These are phyloP conservation scores for Yponomeuta evonymella DNA, from an alignment of 2,888 invertebrate genomes.

Conservation along the genomic window DNA sequence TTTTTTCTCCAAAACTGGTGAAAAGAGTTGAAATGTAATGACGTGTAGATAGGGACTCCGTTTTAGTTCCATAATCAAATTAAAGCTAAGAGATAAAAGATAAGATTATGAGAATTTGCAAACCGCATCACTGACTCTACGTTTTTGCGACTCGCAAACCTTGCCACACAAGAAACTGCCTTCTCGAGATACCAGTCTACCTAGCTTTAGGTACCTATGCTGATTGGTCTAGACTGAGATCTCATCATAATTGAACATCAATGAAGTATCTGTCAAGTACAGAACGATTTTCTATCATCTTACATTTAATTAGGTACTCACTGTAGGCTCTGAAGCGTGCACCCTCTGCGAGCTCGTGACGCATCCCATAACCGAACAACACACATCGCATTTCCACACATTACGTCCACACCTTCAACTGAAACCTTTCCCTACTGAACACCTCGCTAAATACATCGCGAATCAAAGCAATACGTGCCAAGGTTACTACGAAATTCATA, in stretches of 20 bases:
- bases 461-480: slow-evolving; percentile 39
- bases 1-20: no score
- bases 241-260: no score
- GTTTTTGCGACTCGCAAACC: background rate
- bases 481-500: slow-evolving; percentile 32
- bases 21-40: no score
- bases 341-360: slow-evolving; percentile 43
- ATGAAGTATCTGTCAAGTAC: no score
- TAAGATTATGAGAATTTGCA: background rate
- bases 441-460: slow-evolving; percentile 12
- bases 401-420: background rate
- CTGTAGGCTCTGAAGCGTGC: slow-evolving; percentile 32
- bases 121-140: background rate
- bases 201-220: no score
- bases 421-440: background rate
- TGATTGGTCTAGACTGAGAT: background rate
- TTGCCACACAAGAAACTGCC: no score
- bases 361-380: slow-evolving; percentile 56
- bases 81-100: no score
- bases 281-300: background rate
- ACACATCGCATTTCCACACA: background rate
- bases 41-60: no score
- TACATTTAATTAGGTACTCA: slow-evolving; percentile 28
- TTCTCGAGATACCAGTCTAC: background rate
- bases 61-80: no score